Percentiles rank a stretch among this genome's conserved stretches.
Conservation (phyloP, 2,113 vertebrate genomes). For the Archocentrus centrarchus region DNA sequence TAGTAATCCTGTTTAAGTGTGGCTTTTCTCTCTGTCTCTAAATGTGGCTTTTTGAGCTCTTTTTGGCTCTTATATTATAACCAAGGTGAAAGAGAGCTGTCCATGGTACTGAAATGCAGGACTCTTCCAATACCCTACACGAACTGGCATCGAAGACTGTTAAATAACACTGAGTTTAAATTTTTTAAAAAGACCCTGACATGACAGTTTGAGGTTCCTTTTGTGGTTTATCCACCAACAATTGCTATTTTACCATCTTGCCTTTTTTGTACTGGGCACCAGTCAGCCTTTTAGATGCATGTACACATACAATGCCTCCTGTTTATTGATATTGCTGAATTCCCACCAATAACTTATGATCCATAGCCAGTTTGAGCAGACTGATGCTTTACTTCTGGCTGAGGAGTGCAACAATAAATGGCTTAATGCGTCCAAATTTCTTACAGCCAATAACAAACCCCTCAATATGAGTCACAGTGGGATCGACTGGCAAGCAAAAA, state of each 20-base stretch:
- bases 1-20: constrained; percentile 49
- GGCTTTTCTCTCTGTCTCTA: constrained; percentile 30
- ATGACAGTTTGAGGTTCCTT: neutral
- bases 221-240: constrained; percentile 29
- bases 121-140: neutral
- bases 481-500: constrained; percentile 59
- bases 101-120: constrained; percentile 53
- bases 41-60: constrained; percentile 27
- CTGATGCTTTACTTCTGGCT: constrained; percentile 61
- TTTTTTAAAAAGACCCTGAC: neutral
- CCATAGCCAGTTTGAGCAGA: constrained; percentile 62
- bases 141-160: neutral
- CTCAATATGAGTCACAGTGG: constrained; percentile 70
- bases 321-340: constrained; percentile 67
- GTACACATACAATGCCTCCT: constrained; percentile 24
- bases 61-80: neutral
- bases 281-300: constrained; percentile 38
- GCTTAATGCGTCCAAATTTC: constrained; percentile 60
- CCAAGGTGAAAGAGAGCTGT: constrained; percentile 24
- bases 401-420: constrained; percentile 65
- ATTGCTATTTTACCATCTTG: constrained; percentile 29
- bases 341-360: constrained; percentile 68
- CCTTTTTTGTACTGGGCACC: constrained; percentile 38
- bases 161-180: constrained; percentile 17
- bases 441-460: constrained; percentile 53